Base-by-base conservation (phyloP, 2,888 invertebrate species). In the Chydorus sphaericus region DNA sequence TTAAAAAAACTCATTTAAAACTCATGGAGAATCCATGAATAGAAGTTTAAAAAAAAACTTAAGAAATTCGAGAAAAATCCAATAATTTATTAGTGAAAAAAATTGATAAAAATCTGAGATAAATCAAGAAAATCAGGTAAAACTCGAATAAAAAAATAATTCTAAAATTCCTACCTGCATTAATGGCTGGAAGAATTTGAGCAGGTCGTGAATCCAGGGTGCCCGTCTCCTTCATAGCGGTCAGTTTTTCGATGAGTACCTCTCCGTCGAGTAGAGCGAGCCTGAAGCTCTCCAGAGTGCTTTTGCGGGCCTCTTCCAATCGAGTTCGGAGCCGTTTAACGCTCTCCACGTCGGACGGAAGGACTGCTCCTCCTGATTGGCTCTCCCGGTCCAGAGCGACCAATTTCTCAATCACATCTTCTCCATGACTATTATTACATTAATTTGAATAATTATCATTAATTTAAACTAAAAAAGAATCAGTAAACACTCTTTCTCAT, bases 251-350 rank as follows among this genome's bases (percentile, higher is more conserved):
- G 63, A 90, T 73, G 60, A 89, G 72, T 55, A 76, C 74, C 66
- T 85, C 85, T 51, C 89, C 89, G 61, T 84, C 79, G 66, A 85
- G 84, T 51, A 90, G 72, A 3, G 88, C 83, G n/a, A 77, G 75
- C 79, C 87, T 85, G 3, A 88, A 77, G 6, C 81, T 74, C 61
- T 86, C 86, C 57, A 89, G 71, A 68, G 88, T 80, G 53, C 77
- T 74, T 65, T 82, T 80, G 58, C 82, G 73, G 60, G 82, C 71
- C 61, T 85, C 83, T 65, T 84, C 82, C 63, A 85, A 79, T 66
- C 77, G 80, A 58, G 77, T 77, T 23, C 87, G 71, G 64, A 81
- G 77, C 62, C 76, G 77, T 65, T 81, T 80, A 36, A 85, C 83
- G 3, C 78, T 77, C 56, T 83, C 79, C 59, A 83, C 81, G 64